Conservation (phyloP, 2,888 invertebrate genomes). For the Ormyrus pomaceus region DNA sequence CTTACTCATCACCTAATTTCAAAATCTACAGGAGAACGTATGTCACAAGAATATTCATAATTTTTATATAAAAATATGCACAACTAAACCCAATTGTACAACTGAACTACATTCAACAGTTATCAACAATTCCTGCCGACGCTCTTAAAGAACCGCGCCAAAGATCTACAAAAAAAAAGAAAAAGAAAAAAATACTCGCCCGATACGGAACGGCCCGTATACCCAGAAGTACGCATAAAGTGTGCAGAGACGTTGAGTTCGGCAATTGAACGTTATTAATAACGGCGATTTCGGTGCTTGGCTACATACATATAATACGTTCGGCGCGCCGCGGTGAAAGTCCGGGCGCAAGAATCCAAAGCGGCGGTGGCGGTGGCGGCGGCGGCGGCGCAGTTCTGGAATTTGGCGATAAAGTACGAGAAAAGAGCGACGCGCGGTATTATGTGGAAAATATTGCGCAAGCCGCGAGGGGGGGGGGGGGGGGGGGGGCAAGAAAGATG, state of each 20-base stretch:
- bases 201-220: neutral
- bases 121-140: too few species aligned
- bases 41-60: too few species aligned
- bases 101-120: too few species aligned
- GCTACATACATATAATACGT: neutral
- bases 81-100: too few species aligned
- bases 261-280: slow-evolving; percentile 53
- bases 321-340: slow-evolving; percentile 41
- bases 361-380: neutral
- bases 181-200: too few species aligned
- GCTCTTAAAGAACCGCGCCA: too few species aligned
- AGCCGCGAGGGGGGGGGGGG: neutral
- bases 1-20: too few species aligned
- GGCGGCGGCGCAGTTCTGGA: slow-evolving; percentile 22
- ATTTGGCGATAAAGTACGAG: slow-evolving; percentile 45
- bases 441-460: slow-evolving; percentile 25
- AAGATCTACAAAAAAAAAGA: too few species aligned
- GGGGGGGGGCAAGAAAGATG: slow-evolving; percentile 20
- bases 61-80: too few species aligned
- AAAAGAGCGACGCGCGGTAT: slow-evolving; percentile 14
- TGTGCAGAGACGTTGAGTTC: neutral
- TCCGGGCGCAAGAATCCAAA: slow-evolving; percentile 37
- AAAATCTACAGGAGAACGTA: too few species aligned
- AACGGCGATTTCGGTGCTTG: slow-evolving; percentile 30
- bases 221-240: neutral